Conservation (phyloP, 2,113 vertebrate genomes). For the Phoxinus phoxinus region DNA sequence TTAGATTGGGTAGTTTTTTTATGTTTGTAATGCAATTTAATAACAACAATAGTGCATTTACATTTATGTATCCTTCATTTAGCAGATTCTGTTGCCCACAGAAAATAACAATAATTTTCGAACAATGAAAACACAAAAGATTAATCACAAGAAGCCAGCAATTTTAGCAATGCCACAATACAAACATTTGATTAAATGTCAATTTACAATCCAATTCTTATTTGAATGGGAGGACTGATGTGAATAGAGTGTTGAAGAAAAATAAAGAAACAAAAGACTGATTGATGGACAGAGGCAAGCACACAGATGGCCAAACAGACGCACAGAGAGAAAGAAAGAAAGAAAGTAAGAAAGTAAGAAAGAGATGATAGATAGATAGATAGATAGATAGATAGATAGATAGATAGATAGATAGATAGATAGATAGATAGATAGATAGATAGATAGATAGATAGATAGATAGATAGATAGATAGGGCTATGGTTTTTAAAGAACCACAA, state of each 20-base stretch:
- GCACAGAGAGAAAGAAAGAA: background rate
- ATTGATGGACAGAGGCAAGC: background rate
- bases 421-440: background rate
- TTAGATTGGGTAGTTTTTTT: background rate
- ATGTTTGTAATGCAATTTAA: background rate
- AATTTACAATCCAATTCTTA: background rate
- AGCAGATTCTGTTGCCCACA: background rate
- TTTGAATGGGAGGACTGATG: constrained; percentile 4
- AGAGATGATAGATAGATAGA: constrained; percentile 13
- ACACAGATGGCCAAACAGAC: background rate
- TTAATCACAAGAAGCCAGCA: background rate
- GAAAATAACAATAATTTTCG: background rate
- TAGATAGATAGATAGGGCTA: background rate
- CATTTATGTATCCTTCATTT: constrained; percentile 1
- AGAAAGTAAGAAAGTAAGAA: background rate
- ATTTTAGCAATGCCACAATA: background rate
- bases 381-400: background rate
- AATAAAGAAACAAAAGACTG: background rate
- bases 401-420: background rate
- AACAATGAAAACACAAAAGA: background rate
- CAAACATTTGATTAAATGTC: background rate
- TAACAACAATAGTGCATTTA: background rate
- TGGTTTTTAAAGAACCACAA: background rate
- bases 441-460: background rate
- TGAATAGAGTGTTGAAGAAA: background rate